phyloP scores from a whole-genome alignment of 2,797 vertebrate genomes.

The Benthosema pterotum region DNA sequence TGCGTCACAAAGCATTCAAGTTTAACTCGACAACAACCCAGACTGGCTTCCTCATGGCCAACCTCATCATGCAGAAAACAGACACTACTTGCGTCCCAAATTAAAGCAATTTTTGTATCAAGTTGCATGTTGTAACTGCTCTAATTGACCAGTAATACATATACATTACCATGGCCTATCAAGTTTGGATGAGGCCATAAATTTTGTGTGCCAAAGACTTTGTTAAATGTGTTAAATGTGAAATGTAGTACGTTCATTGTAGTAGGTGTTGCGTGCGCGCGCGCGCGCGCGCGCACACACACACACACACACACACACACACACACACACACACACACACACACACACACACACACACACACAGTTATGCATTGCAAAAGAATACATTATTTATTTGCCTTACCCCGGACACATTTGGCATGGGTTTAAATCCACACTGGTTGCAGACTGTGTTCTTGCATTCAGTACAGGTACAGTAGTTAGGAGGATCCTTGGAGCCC shows the following conservation, averaged over 20 bases:
- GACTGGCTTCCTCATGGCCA: background rate
- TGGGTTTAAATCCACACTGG: conserved; percentile 90
- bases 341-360: too few species aligned
- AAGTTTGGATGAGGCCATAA: too few species aligned
- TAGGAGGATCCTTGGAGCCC: conserved; percentile 80
- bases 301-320: too few species aligned
- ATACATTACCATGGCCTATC: too few species aligned
- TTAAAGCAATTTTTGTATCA: background rate
- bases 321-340: too few species aligned
- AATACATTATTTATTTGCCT: conserved; percentile 35
- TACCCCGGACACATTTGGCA: conserved; percentile 81
- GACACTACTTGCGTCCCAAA: background rate
- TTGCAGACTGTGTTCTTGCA: conserved; percentile 87
- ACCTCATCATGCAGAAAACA: background rate
- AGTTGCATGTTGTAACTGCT: background rate
- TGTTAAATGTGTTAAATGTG: too few species aligned
- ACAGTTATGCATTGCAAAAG: background rate
- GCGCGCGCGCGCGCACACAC: too few species aligned
- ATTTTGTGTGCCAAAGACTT: too few species aligned
- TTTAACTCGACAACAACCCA: background rate
- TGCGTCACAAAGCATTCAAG: too few species aligned
- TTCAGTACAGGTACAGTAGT: conserved; percentile 85
- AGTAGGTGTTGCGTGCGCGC: too few species aligned
- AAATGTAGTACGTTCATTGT: too few species aligned
- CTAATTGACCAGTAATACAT: conserved; percentile 47